Base-by-base conservation (phyloP, 2,113 vertebrate species). In the Callionymus lyra region DNA sequence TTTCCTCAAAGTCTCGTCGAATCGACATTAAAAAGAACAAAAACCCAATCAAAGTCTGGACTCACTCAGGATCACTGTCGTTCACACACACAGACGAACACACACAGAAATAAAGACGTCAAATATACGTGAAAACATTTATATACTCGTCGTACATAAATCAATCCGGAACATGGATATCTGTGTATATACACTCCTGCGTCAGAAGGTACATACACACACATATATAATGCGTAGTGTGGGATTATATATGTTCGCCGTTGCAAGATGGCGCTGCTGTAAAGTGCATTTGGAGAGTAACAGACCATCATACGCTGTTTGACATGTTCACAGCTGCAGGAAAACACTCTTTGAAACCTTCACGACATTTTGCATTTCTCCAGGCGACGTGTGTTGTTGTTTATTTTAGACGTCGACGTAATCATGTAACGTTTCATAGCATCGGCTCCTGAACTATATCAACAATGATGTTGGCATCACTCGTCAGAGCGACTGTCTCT, bases 141-240 rank as follows among this genome's bases (percentile, higher is more conserved):
- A 84, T 81, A 86, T 82, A 83, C 76, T 53, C 50, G 43, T 64
- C 41, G 77, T 74, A 83, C 73, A 83, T 80, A 80, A 76, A 85
- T 79, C 76, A 72, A 77, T 73, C 57, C 54, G 59, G 56, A 60
- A 69, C 50, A 71, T 74, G 72, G 63, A 79, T 72, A 76, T 76
- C 47, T 67, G 77, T 75, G 69, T 81, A 72, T 76, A 78, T 75
- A 79, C 68, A 85, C 73, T 77, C 73, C 77, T 77, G 80, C 79
- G 66, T 52, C 59, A 67, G 53, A 52, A 82, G 75, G 76, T 75
- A 77, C 60, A 77, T 77, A 82, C 72, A 83, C 67, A 69, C 72
- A 80, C 80, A 86, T 84, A 86, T 84, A 86, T 84, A 85, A 84
- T 84, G 65, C 79, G 84, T 48, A 8, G 74, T 72, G 76, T 78